A percentile compares a stretch with the other conserved stretches of the same genome.
Evolutionary conservation across 2,797 vertebrate genomes (phyloP).

Genomic region (Anguilla marmorata): DNA sequence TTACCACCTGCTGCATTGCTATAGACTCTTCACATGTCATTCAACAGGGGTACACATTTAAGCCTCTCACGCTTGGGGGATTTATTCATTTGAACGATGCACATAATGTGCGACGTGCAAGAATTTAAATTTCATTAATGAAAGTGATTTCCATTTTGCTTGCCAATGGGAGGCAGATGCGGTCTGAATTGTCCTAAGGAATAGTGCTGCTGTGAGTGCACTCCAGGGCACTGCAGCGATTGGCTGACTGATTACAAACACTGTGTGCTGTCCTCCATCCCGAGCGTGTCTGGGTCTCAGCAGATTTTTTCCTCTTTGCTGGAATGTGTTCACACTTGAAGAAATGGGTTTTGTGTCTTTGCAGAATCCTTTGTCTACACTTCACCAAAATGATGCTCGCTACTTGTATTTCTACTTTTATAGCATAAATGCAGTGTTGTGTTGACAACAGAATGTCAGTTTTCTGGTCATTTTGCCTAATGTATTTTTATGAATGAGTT

Average conservation of each 20-base stretch:
- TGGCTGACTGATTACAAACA: neutral
- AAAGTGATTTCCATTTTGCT: neutral
- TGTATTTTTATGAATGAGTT: neutral
- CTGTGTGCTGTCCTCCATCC: neutral
- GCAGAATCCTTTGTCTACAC: neutral
- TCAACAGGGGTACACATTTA: neutral
- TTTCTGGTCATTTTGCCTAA: neutral
- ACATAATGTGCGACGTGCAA: neutral
- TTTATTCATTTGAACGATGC: neutral
- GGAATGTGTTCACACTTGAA: neutral
- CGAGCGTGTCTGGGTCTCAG: neutral
- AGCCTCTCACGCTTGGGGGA: neutral
- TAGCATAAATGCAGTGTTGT: neutral
- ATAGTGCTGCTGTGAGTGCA: neutral
- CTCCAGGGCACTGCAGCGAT: neutral
- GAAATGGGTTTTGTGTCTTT: neutral
- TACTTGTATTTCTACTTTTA: neutral
- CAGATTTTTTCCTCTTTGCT: neutral
- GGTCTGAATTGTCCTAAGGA: neutral
- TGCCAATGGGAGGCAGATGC: neutral
- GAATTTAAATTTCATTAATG: neutral
- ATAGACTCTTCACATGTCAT: neutral
- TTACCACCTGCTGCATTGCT: neutral
- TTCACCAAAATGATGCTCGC: neutral
- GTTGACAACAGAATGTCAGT: neutral